These are phyloP conservation scores for Melanotaenia nigrans DNA, from an alignment of 2,797 vertebrate species.

Conservation along the genomic window DNA sequence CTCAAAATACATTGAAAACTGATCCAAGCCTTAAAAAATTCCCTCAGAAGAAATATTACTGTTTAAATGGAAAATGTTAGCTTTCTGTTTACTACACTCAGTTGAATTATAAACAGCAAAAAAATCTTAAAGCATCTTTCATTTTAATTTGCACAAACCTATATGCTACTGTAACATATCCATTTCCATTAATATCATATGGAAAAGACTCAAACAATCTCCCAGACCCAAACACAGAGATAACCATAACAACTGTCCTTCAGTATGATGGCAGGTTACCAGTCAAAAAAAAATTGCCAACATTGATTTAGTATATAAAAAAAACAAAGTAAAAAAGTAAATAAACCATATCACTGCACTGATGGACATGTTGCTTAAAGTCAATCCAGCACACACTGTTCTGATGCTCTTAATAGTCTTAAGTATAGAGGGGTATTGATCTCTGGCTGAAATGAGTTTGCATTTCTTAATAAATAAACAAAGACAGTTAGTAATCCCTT, in stretches of 20 bases:
- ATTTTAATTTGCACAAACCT: neutral
- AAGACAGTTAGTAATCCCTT: neutral
- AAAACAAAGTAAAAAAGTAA: neutral
- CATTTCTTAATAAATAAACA: neutral
- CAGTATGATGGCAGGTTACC: neutral
- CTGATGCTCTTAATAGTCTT: neutral
- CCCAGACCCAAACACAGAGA: neutral
- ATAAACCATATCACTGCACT: neutral
- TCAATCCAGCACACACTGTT: neutral
- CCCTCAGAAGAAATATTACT: neutral
- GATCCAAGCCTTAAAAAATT: neutral
- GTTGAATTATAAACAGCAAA: neutral
- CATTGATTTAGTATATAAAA: neutral
- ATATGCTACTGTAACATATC: neutral
- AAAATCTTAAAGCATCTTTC: neutral
- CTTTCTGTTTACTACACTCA: neutral
- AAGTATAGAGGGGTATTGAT: neutral
- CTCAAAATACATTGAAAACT: constrained; percentile 14
- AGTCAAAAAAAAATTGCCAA: neutral
- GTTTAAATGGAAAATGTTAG: neutral
- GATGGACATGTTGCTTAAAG: neutral
- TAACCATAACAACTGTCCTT: neutral
- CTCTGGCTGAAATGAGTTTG: neutral
- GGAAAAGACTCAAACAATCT: neutral
- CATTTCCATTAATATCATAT: neutral